Conservation (phyloP, 2,888 invertebrate genomes). For the Tricholauxania praeusta region DNA sequence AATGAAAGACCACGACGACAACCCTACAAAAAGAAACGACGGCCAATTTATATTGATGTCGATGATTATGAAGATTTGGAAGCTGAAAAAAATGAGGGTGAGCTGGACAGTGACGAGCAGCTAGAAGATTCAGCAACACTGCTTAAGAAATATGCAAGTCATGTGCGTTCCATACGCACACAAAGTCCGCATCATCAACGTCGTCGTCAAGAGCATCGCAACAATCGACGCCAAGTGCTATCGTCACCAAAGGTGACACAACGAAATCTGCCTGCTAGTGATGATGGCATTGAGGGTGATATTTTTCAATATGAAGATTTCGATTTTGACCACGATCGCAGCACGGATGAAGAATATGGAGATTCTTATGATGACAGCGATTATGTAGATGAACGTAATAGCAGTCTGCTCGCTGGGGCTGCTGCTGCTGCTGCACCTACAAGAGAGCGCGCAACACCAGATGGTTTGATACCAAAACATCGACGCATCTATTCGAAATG, state of each 20-base stretch:
- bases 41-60: constrained; percentile 51
- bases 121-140: constrained; percentile 9
- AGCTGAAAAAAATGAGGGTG: constrained; percentile 48
- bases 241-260: not conserved
- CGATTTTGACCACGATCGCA: constrained; percentile 53
- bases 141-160: not conserved
- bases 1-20: constrained; percentile 50
- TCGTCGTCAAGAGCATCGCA: constrained; percentile 8
- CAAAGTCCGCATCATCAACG: constrained; percentile 21
- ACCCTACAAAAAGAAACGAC: constrained; percentile 52
- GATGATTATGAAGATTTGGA: constrained; percentile 54
- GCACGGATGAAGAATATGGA: constrained; percentile 43
- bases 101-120: constrained; percentile 33
- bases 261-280: constrained; percentile 47
- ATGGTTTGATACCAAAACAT: constrained; percentile 56
- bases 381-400: constrained; percentile 56
- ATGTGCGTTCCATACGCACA: constrained; percentile 23
- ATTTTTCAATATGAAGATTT: constrained; percentile 63
- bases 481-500: constrained; percentile 78
- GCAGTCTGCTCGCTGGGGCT: constrained; percentile 21
- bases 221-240: constrained; percentile 12
- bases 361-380: constrained; percentile 55
- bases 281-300: constrained; percentile 56
- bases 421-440: constrained; percentile 29
- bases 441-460: constrained; percentile 62